Conservation (phyloP, 2,888 invertebrate genomes). For the Heteropelma amictum region DNA sequence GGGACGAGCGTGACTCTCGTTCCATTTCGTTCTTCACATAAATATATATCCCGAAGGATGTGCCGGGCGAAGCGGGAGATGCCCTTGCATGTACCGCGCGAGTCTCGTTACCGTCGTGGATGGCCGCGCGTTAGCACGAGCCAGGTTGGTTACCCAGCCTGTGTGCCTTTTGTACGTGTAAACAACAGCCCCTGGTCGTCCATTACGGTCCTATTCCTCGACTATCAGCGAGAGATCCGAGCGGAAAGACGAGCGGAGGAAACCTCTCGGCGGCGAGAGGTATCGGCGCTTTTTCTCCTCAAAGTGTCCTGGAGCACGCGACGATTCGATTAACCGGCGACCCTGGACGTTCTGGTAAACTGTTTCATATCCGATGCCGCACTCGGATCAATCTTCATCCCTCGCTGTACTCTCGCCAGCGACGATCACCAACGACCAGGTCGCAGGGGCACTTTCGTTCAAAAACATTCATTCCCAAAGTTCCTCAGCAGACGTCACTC, state of each 20-base stretch:
- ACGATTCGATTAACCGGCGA: constrained; percentile 8
- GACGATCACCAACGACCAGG: not conserved
- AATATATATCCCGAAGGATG: too few species aligned
- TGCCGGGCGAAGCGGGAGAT: too few species aligned
- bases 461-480: not conserved
- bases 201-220: not conserved
- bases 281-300: not conserved
- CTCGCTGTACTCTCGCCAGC: not conserved
- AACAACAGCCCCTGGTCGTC: too few species aligned
- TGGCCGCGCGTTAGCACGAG: too few species aligned
- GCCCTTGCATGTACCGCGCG: too few species aligned
- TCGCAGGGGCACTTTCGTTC: not conserved
- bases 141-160: too few species aligned
- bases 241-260: too few species aligned
- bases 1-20: constrained; percentile 60
- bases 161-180: too few species aligned
- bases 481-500: too few species aligned
- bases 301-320: constrained; percentile 37
- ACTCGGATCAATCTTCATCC: too few species aligned
- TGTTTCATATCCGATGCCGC: not conserved
- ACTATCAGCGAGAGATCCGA: constrained; percentile 6
- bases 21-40: constrained; percentile 62
- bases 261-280: constrained; percentile 4
- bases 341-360: not conserved
- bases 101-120: too few species aligned